phyloP scores from a whole-genome alignment of 2,113 vertebrate species.

The Lipophrys pholis region DNA sequence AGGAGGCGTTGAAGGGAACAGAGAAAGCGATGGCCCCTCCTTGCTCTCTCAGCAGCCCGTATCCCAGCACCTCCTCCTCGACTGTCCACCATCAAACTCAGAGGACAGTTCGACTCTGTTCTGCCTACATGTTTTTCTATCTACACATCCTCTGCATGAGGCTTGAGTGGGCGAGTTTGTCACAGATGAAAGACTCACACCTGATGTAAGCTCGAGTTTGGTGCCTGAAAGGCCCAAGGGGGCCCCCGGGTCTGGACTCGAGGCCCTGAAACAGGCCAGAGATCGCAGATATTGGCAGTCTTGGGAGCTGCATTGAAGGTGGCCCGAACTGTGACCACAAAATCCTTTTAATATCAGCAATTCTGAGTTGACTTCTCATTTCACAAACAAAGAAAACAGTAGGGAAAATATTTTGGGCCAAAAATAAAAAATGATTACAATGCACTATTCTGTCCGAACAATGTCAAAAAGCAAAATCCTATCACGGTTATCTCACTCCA shows the following conservation, averaged over 20 bases:
- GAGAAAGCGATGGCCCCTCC: conserved; percentile 24
- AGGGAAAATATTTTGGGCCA: neutral
- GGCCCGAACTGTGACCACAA: neutral
- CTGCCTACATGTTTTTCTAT: conserved; percentile 14
- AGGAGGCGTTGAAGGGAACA: conserved; percentile 39
- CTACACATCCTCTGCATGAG: conserved; percentile 17
- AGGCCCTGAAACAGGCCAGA: neutral
- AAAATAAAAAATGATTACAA: conserved; percentile 32
- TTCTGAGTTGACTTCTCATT: neutral
- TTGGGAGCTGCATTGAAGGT: neutral
- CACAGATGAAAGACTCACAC: conserved; percentile 4
- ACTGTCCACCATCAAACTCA: conserved; percentile 36
- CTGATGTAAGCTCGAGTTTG: neutral
- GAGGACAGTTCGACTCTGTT: conserved; percentile 23
- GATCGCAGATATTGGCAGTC: neutral
- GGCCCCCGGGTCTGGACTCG: no score
- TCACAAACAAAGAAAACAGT: neutral
- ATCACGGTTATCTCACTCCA: conserved; percentile 46
- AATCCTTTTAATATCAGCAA: neutral
- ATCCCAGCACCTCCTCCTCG: neutral
- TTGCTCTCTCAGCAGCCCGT: conserved; percentile 8
- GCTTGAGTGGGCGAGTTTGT: neutral
- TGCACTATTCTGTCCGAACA: conserved; percentile 42
- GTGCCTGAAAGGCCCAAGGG: neutral
- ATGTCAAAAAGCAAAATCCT: conserved; percentile 46